Evolutionary conservation across 2,797 vertebrate genomes (phyloP), one percentile per base, ranked within the genome.

Genomic region (Mallotus villosus): DNA sequence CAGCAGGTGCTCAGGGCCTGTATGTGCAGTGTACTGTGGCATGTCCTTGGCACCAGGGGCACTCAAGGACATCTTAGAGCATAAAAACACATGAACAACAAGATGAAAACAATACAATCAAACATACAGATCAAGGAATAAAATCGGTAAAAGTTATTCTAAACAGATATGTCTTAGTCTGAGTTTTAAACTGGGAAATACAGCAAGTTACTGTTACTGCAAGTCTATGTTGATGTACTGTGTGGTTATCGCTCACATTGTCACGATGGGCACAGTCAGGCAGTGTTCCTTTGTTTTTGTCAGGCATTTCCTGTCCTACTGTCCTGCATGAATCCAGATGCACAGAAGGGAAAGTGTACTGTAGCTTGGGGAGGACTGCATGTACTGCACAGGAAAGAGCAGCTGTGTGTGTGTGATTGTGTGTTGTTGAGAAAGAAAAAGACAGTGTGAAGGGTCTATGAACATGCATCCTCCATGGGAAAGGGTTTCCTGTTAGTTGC

Each of bases 371-470:
- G 69, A 73, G 65, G 34, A 76, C 0, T 25, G 61, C 55, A 62
- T 37, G 24, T 67, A 32, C 71, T 77, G 74, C 68, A 75, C 37
- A 76, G 85, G 82, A 88, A 86, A 85, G 73, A 83, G 63, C 67
- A 32, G 74, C 11, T 29, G 46, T 19, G 22, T 64, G 37, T 69
- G 49, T 72, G 63, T 79, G 66, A 55, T 75, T 68, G 51, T 55
- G 51, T 17, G 51, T 55, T 55, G 8, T 17, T 55, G 72, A 72
- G 72, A 63, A 65, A 5, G 61, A 65, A 78, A 41, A 64, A 16
- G 51, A n/a, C 51, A 67, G 17, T 46, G 21, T 59, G 21, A 7
- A 72, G 63, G 57, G 58, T 60, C 51, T 68, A 5, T 32, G 17
- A 66, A 63, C 34, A 11, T 71, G n/a, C 49, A 2, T n/a, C 59